Percentiles rank a stretch among this genome's conserved stretches.
These are phyloP conservation scores for Lepidocyrtoides sp. DNA, from an alignment of 2,888 invertebrate species.

Conservation along the genomic window DNA sequence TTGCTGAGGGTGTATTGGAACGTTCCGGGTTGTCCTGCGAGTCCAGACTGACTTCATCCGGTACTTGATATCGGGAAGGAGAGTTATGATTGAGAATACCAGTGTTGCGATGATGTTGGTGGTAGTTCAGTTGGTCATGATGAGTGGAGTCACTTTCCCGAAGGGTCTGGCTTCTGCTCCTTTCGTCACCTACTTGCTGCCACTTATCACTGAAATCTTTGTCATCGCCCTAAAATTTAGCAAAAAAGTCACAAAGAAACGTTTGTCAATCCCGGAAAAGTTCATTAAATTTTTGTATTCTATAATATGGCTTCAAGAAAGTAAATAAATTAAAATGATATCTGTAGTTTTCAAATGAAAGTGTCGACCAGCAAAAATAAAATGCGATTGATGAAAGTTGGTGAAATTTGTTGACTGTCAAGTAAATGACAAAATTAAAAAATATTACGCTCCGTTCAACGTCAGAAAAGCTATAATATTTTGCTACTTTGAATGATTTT, in stretches of 20 bases:
- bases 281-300: no score
- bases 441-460: no score
- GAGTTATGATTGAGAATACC: neutral
- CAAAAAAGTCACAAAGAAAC: constrained; percentile 33
- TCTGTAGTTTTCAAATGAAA: no score
- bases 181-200: constrained; percentile 63
- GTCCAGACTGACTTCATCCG: constrained; percentile 72
- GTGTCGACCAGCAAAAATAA: no score
- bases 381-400: no score
- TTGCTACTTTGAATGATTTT: no score
- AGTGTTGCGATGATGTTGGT: constrained; percentile 30
- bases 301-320: no score
- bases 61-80: constrained; percentile 30
- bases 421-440: no score
- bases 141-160: constrained; percentile 27
- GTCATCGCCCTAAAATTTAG: constrained; percentile 69
- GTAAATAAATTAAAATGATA: no score
- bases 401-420: no score
- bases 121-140: constrained; percentile 22
- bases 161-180: neutral
- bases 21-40: constrained; percentile 62
- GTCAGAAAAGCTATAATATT: no score
- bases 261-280: no score
- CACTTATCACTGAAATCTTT: constrained; percentile 72
- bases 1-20: constrained; percentile 36